phyloP scores from a whole-genome alignment of 2,113 vertebrate species.

The Pao palembangensis region DNA sequence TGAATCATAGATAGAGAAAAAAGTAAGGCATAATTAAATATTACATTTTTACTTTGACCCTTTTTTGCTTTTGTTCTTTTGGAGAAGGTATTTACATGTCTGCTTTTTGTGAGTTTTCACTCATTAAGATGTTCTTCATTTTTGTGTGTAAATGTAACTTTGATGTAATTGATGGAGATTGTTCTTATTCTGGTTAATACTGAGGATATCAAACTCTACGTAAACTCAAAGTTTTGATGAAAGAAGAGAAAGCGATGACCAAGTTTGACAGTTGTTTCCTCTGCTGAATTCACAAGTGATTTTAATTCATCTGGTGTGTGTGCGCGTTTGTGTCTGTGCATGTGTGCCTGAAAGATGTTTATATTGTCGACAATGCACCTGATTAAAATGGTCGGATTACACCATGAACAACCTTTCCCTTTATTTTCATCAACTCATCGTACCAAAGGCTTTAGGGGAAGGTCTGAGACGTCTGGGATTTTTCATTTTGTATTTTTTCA shows the following conservation, averaged over 20 bases:
- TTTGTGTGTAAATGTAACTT: background rate
- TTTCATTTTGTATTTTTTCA: too few relatives aligned
- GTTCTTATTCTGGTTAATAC: slow-evolving; percentile 37
- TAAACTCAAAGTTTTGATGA: background rate
- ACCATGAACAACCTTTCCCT: background rate
- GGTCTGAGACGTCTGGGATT: too few relatives aligned
- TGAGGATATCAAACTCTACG: slow-evolving; percentile 40
- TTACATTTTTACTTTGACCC: too few relatives aligned
- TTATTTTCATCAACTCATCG: background rate
- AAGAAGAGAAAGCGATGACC: too few relatives aligned
- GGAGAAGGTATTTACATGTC: background rate
- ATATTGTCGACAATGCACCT: slow-evolving; percentile 7
- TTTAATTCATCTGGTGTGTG: background rate
- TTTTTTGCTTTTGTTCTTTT: background rate
- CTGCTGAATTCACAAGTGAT: too few relatives aligned
- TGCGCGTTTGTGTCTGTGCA: background rate
- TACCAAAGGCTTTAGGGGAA: too few relatives aligned
- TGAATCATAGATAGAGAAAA: too few relatives aligned
- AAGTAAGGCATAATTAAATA: too few relatives aligned
- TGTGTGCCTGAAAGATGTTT: slow-evolving; percentile 21
- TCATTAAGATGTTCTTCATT: background rate
- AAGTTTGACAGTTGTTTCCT: too few relatives aligned
- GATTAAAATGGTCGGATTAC: slow-evolving; percentile 24
- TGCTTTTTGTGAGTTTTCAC: background rate
- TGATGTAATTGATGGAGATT: slow-evolving; percentile 7